Conservation (phyloP, 2,888 invertebrate genomes). For the Apamea crenata region DNA sequence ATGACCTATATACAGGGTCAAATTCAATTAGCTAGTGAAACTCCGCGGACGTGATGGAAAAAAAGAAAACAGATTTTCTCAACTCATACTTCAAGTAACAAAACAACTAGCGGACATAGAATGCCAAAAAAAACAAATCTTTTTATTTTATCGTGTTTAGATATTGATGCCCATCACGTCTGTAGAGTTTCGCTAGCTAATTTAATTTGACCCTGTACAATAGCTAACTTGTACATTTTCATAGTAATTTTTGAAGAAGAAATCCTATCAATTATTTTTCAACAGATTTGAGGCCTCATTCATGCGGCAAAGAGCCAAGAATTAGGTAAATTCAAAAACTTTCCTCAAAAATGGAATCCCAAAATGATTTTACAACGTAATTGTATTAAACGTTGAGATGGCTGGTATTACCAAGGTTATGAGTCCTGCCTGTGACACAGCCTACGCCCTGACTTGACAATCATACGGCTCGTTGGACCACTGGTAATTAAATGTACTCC, state of each 20-base stretch:
- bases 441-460: slow-evolving; percentile 74
- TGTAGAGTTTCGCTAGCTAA: no score
- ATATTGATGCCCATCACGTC: no score
- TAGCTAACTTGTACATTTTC: background rate
- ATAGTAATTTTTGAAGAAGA: background rate
- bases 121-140: no score
- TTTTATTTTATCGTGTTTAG: no score
- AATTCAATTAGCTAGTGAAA: background rate
- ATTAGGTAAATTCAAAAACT: slow-evolving; percentile 4
- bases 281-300: background rate
- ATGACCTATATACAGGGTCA: background rate
- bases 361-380: slow-evolving; percentile 43
- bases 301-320: background rate
- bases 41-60: no score
- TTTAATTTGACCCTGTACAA: background rate
- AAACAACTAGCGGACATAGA: no score
- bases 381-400: slow-evolving; percentile 55
- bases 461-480: slow-evolving; percentile 79
- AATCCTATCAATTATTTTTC: background rate
- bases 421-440: slow-evolving; percentile 69
- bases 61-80: no score
- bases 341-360: background rate
- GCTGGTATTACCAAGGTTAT: slow-evolving; percentile 61
- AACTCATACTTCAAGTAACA: no score
- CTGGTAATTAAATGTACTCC: slow-evolving; percentile 78